These are phyloP conservation scores for Propithecus coquereli DNA, from an alignment of 2,113 vertebrate species.

Conservation along the genomic window DNA sequence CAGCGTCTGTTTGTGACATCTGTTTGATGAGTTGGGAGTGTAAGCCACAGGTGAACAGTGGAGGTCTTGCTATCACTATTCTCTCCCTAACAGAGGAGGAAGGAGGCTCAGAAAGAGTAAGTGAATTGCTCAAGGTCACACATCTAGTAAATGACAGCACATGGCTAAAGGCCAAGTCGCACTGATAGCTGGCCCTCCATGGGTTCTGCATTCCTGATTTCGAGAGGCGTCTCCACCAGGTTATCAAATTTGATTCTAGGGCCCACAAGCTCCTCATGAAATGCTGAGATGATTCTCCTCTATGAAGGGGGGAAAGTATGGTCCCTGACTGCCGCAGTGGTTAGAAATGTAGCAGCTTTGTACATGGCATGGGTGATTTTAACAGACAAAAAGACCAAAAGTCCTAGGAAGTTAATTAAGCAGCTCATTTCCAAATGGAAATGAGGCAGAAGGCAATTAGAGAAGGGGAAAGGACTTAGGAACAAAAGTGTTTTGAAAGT, in stretches of 20 bases:
- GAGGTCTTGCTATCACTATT: not conserved
- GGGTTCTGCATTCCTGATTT: not conserved
- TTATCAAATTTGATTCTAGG: not conserved
- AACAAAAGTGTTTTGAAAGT: not conserved
- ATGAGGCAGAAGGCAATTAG: not conserved
- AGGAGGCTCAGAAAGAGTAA: not conserved
- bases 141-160: not conserved
- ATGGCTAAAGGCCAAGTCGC: not conserved
- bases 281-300: not conserved
- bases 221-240: not conserved
- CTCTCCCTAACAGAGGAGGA: not conserved
- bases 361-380: not conserved
- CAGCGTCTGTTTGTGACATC: not conserved
- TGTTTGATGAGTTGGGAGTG: not conserved
- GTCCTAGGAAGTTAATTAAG: conserved; percentile 55
- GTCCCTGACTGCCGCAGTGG: not conserved
- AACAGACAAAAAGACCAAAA: not conserved
- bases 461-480: not conserved
- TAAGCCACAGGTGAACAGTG: not conserved
- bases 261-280: not conserved
- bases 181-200: not conserved
- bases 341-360: not conserved
- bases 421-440: conserved; percentile 8
- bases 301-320: not conserved
- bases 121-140: not conserved